Percentiles rank a stretch among this genome's conserved stretches.
Conservation (phyloP, 2,888 invertebrate genomes). For the Pharmacophagus antenor region DNA sequence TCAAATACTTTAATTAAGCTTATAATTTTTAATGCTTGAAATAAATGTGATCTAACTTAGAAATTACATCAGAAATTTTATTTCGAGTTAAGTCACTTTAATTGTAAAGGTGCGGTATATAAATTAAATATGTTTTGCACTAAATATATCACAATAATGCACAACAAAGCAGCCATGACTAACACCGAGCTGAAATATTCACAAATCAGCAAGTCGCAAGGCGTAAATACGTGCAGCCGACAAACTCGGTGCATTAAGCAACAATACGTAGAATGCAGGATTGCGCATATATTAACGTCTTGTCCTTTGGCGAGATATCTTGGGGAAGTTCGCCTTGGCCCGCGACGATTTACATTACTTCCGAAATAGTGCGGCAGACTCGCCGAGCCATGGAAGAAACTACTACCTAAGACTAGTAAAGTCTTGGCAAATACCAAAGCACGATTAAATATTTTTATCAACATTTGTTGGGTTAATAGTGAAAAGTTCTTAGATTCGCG, state of each 20-base stretch:
- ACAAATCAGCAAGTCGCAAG: constrained; percentile 49
- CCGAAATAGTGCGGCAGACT: constrained; percentile 65
- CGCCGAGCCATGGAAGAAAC: constrained; percentile 54
- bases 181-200: constrained; percentile 41
- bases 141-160: constrained; percentile 3
- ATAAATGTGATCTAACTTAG: no score
- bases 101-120: no score
- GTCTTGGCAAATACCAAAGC: constrained; percentile 36
- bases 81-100: no score
- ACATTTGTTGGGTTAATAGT: constrained; percentile 1
- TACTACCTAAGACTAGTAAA: constrained; percentile 35
- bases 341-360: constrained; percentile 76
- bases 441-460: constrained; percentile 33
- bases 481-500: neutral
- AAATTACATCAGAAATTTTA: no score
- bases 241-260: constrained; percentile 70
- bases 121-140: no score
- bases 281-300: constrained; percentile 78
- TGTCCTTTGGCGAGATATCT: constrained; percentile 77
- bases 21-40: no score
- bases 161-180: constrained; percentile 34
- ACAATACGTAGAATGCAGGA: constrained; percentile 73
- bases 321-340: constrained; percentile 66
- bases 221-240: constrained; percentile 66
- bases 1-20: no score